Percentiles rank a stretch among this genome's conserved stretches.
phyloP scores from a whole-genome alignment of 2,113 vertebrate species.

The Myotis brandtii region DNA sequence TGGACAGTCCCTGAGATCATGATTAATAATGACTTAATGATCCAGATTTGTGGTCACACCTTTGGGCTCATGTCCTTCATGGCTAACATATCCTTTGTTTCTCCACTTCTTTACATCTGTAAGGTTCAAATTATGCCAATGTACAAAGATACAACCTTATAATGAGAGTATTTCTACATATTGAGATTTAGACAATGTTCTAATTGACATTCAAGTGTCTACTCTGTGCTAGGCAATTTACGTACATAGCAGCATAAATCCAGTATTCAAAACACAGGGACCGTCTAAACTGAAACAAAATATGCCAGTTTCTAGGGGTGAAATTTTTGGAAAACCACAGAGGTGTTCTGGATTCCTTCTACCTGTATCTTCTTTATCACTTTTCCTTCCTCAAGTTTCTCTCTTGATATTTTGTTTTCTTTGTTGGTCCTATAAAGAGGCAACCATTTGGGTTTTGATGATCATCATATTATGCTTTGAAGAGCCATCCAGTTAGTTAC shows the following conservation, averaged over 20 bases:
- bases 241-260: not conserved
- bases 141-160: not conserved
- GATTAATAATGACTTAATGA: not conserved
- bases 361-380: not conserved
- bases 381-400: not conserved
- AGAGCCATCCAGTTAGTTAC: not conserved
- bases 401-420: not conserved
- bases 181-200: not conserved
- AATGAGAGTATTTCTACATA: not conserved
- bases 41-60: not conserved
- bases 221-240: not conserved
- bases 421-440: not conserved
- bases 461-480: not conserved
- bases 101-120: not conserved
- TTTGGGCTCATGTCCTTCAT: not conserved
- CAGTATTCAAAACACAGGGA: not conserved
- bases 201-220: not conserved
- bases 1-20: not conserved
- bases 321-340: not conserved
- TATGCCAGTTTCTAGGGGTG: not conserved
- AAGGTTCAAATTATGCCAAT: not conserved
- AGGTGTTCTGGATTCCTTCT: not conserved
- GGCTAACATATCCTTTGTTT: not conserved
- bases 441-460: not conserved
- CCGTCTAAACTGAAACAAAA: not conserved